Conservation (phyloP, 2,113 vertebrate species). For the Notiomystis cincta region DNA sequence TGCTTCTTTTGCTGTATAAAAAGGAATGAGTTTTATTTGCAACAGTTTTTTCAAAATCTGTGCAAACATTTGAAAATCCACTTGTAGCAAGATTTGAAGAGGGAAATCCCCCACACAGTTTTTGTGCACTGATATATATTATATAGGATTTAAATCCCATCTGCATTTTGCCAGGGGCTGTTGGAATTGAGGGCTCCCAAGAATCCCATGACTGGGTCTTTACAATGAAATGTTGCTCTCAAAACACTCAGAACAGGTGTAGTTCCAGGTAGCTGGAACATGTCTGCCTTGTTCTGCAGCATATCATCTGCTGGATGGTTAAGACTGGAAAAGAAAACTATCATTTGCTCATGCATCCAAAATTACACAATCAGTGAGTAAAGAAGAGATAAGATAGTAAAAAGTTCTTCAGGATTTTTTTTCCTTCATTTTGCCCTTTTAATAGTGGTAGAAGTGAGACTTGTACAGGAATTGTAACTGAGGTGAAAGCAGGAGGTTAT, state of each 20-base stretch:
- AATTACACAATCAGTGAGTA: background rate
- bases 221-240: background rate
- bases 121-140: background rate
- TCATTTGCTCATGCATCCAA: background rate
- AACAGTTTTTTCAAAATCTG: background rate
- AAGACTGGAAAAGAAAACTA: background rate
- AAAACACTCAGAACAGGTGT: background rate
- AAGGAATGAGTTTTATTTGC: background rate
- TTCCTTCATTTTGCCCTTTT: background rate
- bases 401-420: background rate
- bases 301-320: background rate
- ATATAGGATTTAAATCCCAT: constrained; percentile 15
- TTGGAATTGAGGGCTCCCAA: background rate
- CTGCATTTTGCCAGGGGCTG: background rate
- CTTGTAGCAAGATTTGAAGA: background rate
- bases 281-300: background rate
- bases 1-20: background rate
- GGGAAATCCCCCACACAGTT: background rate
- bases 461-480: background rate
- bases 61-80: constrained; percentile 30
- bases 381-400: background rate
- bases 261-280: background rate
- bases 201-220: background rate
- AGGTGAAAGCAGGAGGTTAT: background rate
- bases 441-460: background rate